Base-by-base conservation (phyloP, 2,113 vertebrate genomes). In the Blennius ocellaris region DNA sequence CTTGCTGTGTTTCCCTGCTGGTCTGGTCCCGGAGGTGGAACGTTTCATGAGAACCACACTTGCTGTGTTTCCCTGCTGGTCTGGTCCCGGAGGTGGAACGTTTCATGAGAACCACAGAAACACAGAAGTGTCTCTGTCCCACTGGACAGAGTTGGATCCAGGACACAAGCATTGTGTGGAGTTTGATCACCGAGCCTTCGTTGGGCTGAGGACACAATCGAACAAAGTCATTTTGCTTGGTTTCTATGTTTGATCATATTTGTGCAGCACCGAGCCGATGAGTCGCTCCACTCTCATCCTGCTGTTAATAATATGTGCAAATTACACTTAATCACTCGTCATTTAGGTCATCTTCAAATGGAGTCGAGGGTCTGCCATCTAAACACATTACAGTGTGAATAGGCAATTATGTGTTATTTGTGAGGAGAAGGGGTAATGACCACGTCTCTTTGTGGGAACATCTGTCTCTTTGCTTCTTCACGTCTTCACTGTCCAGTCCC, bases 291-390 rank as follows among this genome's bases (percentile, higher is more conserved):
- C 70, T 73, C 72, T 71, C 63, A 54, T 75, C 71, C 62, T 68
- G 58, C 78, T 84, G 69, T 86, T 92, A 88, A 72, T 87, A 91
- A 89, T 86, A 87, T 87, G 92, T 84, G 78, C 82, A 93, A 94
- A 94, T 94, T 92, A 92, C 88, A 84, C 85, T 87, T 92, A 92
- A 93, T 94, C 76, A 84, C 73, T 88, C 63, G 57, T 89, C 86
- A 90, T 89, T 93, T 82, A 83, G 82, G 83, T 76, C 85, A 82
- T 89, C 83, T 71, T 86, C 82, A 87, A 76, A 93, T 90, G 54
- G 87, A 89, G 80, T 82, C 15, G 48, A 80, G 82, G 62, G 90
- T 59, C 63, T 16, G 82, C 81, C 84, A 90, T 87, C 89, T 89
- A 83, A 83, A 84, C 62, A 82, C 87, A 81, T 90, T 88, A 91